Evolutionary conservation across 1,140 invertebrate species (phyloP).

Genomic region (Drosophila paulistorum): DNA sequence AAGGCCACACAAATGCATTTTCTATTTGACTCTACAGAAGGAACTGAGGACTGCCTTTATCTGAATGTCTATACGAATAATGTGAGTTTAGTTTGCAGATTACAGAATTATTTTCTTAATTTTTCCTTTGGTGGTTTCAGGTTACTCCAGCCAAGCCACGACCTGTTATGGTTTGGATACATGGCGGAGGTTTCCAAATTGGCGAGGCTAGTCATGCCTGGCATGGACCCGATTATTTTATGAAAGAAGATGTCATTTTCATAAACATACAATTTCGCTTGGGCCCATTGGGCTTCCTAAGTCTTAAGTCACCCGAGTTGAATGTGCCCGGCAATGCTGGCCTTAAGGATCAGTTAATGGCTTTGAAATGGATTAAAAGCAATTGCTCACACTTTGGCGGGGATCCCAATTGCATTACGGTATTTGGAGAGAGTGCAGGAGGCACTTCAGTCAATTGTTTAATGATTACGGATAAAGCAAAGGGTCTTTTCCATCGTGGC

Average conservation of each 20-base stretch:
- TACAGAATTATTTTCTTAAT: not conserved
- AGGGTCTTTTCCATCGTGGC: conserved; percentile 83
- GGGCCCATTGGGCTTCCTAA: conserved; percentile 82
- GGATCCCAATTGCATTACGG: conserved; percentile 83
- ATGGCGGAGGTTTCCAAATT: conserved; percentile 87
- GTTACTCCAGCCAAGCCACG: conserved; percentile 63
- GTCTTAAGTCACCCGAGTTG: conserved; percentile 61
- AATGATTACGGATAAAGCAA: conserved; percentile 84
- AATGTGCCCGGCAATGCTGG: conserved; percentile 86
- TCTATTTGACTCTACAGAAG: conserved; percentile 68
- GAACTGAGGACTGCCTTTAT: conserved; percentile 89
- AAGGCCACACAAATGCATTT: conserved; percentile 78
- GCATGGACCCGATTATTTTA: conserved; percentile 85
- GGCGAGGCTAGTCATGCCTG: conserved; percentile 81
- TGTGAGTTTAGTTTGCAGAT: conserved; percentile 82
- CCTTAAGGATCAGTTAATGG: conserved; percentile 87
- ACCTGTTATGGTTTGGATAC: conserved; percentile 84
- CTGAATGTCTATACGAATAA: conserved; percentile 88
- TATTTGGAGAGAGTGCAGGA: conserved; percentile 84
- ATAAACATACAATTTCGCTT: conserved; percentile 84
- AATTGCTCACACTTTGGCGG: conserved; percentile 86
- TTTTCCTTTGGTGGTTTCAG: conserved; percentile 25
- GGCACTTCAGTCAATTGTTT: conserved; percentile 84
- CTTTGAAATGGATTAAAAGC: conserved; percentile 86
- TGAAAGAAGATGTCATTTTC: conserved; percentile 83